Evolutionary conservation across 2,888 invertebrate species (phyloP).

Genomic region (Drosophila paranaensis): DNA sequence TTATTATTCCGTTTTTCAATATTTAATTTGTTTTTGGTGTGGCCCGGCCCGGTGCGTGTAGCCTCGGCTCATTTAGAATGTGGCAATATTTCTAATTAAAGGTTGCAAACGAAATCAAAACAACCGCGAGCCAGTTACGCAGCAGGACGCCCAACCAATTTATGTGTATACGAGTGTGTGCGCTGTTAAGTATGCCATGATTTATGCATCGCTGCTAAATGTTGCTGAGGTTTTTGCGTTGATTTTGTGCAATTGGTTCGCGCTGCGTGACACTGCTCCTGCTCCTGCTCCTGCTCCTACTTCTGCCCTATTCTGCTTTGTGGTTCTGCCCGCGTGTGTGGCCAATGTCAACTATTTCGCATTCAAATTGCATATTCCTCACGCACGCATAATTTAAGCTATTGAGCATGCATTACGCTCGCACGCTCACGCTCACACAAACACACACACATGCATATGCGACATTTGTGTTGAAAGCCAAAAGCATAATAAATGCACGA

Average conservation of each 20-base stretch:
- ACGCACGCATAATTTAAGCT: conserved; percentile 69
- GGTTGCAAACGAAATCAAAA: conserved; percentile 80
- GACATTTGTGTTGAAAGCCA: conserved; percentile 19
- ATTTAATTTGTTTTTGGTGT: conserved; percentile 69
- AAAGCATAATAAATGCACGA: conserved; percentile 2
- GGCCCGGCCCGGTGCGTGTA: conserved; percentile 6
- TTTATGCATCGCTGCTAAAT: conserved; percentile 77
- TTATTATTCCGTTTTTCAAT: conserved; percentile 75
- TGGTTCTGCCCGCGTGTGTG: conserved; percentile 9
- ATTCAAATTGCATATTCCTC: conserved; percentile 69
- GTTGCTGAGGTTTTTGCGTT: conserved; percentile 71
- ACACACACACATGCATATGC: not conserved
- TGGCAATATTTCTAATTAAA: conserved; percentile 80
- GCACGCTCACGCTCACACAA: not conserved
- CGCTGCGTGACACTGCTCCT: not conserved
- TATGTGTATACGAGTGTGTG: conserved; percentile 29
- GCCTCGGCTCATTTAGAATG: conserved; percentile 66
- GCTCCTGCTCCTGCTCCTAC: not conserved
- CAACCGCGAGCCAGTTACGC: conserved; percentile 66
- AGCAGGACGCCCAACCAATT: conserved; percentile 52
- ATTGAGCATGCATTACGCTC: conserved; percentile 42
- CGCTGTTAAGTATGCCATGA: conserved; percentile 76
- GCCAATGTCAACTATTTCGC: conserved; percentile 54
- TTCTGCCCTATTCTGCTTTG: conserved; percentile 13
- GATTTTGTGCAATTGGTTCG: conserved; percentile 64